phyloP scores from a whole-genome alignment of 2,888 invertebrate genomes.

The Tanytarsus gracilentus region DNA sequence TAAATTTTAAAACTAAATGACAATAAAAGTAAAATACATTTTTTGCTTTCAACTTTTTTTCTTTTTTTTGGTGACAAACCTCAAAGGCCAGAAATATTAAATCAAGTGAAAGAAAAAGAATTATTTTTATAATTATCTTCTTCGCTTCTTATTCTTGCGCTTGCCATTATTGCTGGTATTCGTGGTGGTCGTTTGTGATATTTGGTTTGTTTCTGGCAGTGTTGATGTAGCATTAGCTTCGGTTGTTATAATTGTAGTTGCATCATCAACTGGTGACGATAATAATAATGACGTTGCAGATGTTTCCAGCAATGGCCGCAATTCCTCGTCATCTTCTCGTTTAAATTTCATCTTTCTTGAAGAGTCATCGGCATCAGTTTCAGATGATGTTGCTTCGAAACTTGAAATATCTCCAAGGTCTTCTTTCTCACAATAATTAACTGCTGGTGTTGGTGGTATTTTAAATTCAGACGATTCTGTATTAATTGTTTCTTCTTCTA shows the following conservation, averaged over 20 bases:
- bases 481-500: conserved; percentile 30
- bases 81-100: neutral
- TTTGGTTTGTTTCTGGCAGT: conserved; percentile 28
- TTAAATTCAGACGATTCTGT: neutral
- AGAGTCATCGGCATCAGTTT: conserved; percentile 22
- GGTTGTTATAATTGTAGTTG: conserved; percentile 10
- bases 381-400: conserved; percentile 14
- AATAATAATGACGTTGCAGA: conserved; percentile 19
- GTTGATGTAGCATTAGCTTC: conserved; percentile 16
- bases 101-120: neutral
- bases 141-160: conserved; percentile 25
- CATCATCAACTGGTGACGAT: neutral
- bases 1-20: too few species aligned
- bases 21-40: too few species aligned
- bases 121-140: conserved; percentile 19
- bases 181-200: conserved; percentile 12
- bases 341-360: conserved; percentile 5
- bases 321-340: conserved; percentile 21
- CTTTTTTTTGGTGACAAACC: too few species aligned
- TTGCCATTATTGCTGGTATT: conserved; percentile 16
- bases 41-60: too few species aligned
- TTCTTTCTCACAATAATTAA: neutral
- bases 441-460: neutral
- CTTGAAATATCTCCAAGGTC: conserved; percentile 17
- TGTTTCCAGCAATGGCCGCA: conserved; percentile 16